Base-by-base conservation (phyloP, 2,113 vertebrate genomes). In the Cathartes aura region DNA sequence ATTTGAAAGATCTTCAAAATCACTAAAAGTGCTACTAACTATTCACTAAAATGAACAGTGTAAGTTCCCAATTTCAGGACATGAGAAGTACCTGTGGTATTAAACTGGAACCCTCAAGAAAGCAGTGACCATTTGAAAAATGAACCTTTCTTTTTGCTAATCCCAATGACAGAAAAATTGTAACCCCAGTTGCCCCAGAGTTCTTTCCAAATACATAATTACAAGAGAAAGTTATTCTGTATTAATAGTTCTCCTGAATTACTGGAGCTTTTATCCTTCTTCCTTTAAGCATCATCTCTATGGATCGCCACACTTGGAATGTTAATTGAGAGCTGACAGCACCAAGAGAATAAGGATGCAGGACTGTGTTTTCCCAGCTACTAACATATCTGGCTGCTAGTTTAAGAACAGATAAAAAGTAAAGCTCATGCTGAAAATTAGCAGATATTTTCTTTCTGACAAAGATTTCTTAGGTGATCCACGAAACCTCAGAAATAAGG, bases 51-150 rank as follows among this genome's bases (percentile, higher is more conserved):
- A 48, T 13, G 43, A 95, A 48, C 2, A 59, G 50, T 67, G 2
- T 30, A 56, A 82, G 21, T 67, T 66, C 52, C 18, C 43, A 47
- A 66, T 45, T 81, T 90, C 40, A 85, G 87, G n/a, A 59, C 6
- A 15, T 13, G 18, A 11, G 66, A 71, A 82, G 76, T 82, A 87
- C 85, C 66, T 24, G 29, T 72, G 84, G 75, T 58, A 82, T 96
- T 89, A 79, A 90, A 88, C 78, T 93, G 92, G 85, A 97, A 93
- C 89, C 89, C 88, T 94, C 78, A 76, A 91, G 79, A 95, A 91
- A 74, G 83, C 60, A 7, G 13, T 18, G 20, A 73, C 6, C 23
- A 1, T 52, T 89, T 30, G 76, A 67, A 82, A 88, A 79, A 52
- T 3, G 18, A 87, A 67, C 36, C 66, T 66, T 55, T 45, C 42